Percentiles rank a stretch among this genome's conserved stretches.
Evolutionary conservation across 2,113 vertebrate species (phyloP).

Genomic region (Elephantulus edwardii): DNA sequence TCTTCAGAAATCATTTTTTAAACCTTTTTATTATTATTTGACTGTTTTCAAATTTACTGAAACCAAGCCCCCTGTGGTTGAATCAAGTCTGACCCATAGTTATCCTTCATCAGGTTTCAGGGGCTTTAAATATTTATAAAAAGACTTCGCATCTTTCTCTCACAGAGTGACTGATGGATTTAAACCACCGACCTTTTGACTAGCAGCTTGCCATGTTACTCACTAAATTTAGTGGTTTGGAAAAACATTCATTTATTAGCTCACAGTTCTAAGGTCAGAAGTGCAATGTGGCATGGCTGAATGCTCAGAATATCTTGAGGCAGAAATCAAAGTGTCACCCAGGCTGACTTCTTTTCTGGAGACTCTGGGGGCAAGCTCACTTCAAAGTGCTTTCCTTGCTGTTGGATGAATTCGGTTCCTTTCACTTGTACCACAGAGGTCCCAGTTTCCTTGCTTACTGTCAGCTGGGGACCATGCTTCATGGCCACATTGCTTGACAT

Average conservation of each 20-base stretch:
- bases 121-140: no score
- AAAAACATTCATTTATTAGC: neutral
- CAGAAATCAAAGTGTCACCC: neutral
- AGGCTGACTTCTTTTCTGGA: neutral
- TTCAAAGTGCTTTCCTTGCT: neutral
- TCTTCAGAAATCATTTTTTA: slow-evolving; percentile 43
- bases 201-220: no score
- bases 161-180: no score
- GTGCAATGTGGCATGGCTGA: neutral
- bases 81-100: no score
- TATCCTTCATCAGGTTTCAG: no score
- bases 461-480: neutral
- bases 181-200: no score
- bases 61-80: no score
- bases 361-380: neutral
- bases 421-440: neutral
- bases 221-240: slow-evolving; percentile 40
- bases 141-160: no score
- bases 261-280: neutral
- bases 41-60: no score
- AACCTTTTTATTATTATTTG: neutral
- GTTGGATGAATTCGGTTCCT: neutral
- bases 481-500: neutral
- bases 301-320: neutral
- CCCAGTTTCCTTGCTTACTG: neutral